phyloP scores from a whole-genome alignment of 2,888 invertebrate genomes.

The Melanargia galathea region DNA sequence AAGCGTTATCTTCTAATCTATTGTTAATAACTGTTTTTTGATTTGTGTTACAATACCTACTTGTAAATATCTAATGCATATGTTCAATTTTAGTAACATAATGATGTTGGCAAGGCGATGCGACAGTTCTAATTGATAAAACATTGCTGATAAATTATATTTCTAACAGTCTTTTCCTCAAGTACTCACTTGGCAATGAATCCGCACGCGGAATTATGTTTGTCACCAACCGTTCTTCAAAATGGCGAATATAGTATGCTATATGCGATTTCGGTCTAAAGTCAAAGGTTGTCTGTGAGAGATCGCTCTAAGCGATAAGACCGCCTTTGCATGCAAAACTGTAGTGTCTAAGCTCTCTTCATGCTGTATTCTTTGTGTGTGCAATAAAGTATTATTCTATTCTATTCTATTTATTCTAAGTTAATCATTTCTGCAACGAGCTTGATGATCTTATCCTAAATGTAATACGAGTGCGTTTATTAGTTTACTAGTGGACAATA shows the following conservation, averaged over 20 bases:
- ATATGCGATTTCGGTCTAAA: not conserved
- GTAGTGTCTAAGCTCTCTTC: no score
- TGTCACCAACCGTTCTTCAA: not conserved
- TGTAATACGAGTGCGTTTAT: not conserved
- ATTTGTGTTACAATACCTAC: not conserved
- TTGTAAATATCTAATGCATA: not conserved
- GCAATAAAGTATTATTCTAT: no score
- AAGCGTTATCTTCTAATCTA: not conserved
- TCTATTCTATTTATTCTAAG: no score
- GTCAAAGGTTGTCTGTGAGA: no score
- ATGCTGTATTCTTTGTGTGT: no score
- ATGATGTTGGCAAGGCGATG: constrained; percentile 4
- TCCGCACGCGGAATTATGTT: not conserved
- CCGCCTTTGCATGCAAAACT: no score
- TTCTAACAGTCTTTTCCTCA: not conserved
- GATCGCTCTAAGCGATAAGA: no score
- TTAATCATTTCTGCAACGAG: not conserved
- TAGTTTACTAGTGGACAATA: not conserved
- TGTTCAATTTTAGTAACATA: not conserved
- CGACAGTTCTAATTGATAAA: not conserved
- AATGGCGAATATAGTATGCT: not conserved
- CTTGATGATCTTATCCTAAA: not conserved
- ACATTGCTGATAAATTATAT: constrained; percentile 6
- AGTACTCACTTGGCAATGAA: not conserved
- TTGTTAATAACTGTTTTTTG: not conserved